Evolutionary conservation across 1,140 invertebrate genomes (phyloP).

Genomic region (Mamestra configurata): DNA sequence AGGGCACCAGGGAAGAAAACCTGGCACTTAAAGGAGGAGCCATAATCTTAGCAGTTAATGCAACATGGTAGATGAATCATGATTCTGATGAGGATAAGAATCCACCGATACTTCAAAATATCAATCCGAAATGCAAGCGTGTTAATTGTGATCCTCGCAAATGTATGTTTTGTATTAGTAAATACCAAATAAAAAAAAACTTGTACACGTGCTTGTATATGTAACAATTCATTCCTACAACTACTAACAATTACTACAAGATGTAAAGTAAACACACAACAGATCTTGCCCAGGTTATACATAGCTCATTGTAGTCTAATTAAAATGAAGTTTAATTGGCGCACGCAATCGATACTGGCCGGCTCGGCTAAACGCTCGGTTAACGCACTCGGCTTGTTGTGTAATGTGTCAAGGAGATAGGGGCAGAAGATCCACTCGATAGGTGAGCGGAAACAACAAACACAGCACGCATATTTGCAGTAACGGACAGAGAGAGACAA

Average conservation of each 20-base stretch:
- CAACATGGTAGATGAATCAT: no score
- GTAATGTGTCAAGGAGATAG: not conserved
- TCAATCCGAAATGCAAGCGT: not conserved
- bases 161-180: not conserved
- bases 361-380: conserved; percentile 23
- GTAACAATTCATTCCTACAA: not conserved
- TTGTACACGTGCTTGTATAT: not conserved
- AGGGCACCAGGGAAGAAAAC: no score
- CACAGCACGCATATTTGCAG: not conserved
- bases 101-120: no score
- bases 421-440: not conserved
- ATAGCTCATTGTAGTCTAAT: conserved; percentile 29
- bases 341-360: conserved; percentile 45
- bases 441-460: not conserved
- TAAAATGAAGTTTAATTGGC: conserved; percentile 42
- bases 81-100: not conserved
- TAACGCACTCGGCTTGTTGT: conserved; percentile 30
- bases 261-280: not conserved
- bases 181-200: not conserved
- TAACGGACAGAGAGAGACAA: no score
- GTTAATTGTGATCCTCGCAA: not conserved
- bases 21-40: not conserved
- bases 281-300: conserved; percentile 6
- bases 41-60: no score
- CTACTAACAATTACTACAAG: not conserved